Conservation (phyloP, 2,113 vertebrate genomes). For the Hippocampus zosterae region DNA sequence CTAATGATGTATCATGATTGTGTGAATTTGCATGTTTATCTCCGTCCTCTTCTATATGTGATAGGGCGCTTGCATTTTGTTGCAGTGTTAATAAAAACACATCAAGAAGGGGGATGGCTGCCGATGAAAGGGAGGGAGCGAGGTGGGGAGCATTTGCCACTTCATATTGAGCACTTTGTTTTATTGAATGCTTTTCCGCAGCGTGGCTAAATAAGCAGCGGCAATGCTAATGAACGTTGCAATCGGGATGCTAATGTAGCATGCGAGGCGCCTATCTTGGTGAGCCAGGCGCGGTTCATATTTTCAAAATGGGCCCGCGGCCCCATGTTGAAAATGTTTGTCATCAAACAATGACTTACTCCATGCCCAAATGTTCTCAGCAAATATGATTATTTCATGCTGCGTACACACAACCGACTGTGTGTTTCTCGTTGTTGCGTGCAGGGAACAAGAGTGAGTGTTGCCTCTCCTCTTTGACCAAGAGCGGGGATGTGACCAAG, state of each 20-base stretch:
- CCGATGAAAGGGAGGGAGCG: conserved; percentile 7
- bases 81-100: conserved; percentile 50
- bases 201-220: conserved; percentile 68
- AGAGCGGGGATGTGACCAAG: conserved; percentile 57
- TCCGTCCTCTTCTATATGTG: conserved; percentile 59
- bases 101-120: conserved; percentile 37
- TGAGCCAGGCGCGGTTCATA: conserved; percentile 17
- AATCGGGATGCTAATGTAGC: conserved; percentile 64
- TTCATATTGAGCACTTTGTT: conserved; percentile 68
- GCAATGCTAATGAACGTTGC: conserved; percentile 69
- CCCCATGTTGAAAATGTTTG: conserved; percentile 50
- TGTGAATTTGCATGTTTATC: conserved; percentile 73
- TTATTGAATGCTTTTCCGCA: conserved; percentile 65
- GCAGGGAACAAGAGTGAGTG: conserved; percentile 54
- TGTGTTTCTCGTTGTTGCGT: conserved; percentile 62
- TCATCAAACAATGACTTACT: conserved; percentile 66
- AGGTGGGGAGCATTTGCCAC: conserved; percentile 27
- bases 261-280: conserved; percentile 40
- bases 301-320: neutral
- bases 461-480: conserved; percentile 55
- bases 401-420: conserved; percentile 61
- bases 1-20: conserved; percentile 69
- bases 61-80: conserved; percentile 61
- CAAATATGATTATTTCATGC: conserved; percentile 71
- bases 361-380: conserved; percentile 42